phyloP scores from a whole-genome alignment of 2,797 vertebrate genomes.

The Arrhamphus sclerolepis region DNA sequence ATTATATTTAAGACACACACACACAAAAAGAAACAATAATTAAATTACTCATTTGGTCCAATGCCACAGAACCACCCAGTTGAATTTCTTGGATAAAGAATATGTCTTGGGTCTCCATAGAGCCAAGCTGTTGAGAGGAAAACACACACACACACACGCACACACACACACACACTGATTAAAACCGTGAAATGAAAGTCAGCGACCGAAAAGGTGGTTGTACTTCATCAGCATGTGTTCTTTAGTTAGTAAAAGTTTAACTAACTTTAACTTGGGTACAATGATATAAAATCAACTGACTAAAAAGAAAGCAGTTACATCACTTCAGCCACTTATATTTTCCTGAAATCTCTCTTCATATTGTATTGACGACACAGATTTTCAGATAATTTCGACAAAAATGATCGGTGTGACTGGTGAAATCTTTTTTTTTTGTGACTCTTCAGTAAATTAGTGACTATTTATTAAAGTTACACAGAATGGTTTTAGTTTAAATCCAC shows the following conservation, averaged over 20 bases:
- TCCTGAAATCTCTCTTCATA: not conserved
- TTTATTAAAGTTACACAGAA: too few relatives aligned
- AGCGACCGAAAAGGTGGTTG: too few relatives aligned
- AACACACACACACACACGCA: too few relatives aligned
- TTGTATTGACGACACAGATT: not conserved
- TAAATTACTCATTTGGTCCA: conserved; percentile 78
- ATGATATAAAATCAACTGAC: too few relatives aligned
- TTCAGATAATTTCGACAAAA: too few relatives aligned
- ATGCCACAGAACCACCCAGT: conserved; percentile 88
- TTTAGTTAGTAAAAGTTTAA: too few relatives aligned
- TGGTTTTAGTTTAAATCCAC: too few relatives aligned
- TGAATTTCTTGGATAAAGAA: conserved; percentile 88
- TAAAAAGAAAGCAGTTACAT: not conserved
- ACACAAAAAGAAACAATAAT: not conserved
- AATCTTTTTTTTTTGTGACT: too few relatives aligned
- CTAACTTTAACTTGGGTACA: not conserved
- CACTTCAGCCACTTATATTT: conserved; percentile 1
- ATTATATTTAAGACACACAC: too few relatives aligned
- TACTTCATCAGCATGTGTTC: not conserved
- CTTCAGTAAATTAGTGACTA: too few relatives aligned
- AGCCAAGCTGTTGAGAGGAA: conserved; percentile 82
- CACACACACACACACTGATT: too few relatives aligned
- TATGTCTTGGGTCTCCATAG: conserved; percentile 88
- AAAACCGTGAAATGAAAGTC: not conserved
- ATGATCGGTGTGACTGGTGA: not conserved